Evolutionary conservation across 30 jellyfish, hydroid and myxozoan genomes (phyloP).

Genomic region (Aurelia sp.): DNA sequence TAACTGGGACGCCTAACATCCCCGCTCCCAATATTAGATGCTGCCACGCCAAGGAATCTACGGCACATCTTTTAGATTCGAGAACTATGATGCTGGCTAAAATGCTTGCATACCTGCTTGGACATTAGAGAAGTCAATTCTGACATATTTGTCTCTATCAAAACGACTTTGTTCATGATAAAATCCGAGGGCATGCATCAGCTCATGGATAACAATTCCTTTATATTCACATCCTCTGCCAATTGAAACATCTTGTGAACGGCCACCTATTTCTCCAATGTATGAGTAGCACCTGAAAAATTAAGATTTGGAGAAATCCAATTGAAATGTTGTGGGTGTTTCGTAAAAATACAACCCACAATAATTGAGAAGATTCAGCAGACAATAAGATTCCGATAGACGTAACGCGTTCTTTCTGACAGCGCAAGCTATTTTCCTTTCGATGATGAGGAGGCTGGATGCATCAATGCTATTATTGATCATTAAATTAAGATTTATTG

Average conservation of each 20-base stretch:
- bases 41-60: too few relatives aligned
- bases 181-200: slow-evolving; percentile 58
- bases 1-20: too few relatives aligned
- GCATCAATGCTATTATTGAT: too few relatives aligned
- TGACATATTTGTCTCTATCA: slow-evolving; percentile 24
- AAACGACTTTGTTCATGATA: slow-evolving; percentile 40
- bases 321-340: too few relatives aligned
- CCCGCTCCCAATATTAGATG: too few relatives aligned
- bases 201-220: slow-evolving; percentile 47
- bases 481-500: too few relatives aligned
- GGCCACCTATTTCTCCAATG: slow-evolving; percentile 27
- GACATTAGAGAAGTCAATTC: slow-evolving; percentile 15
- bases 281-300: slow-evolving; percentile 43
- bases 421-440: too few relatives aligned
- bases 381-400: too few relatives aligned
- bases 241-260: slow-evolving; percentile 11
- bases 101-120: neutral
- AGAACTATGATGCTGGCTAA: neutral
- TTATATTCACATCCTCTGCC: slow-evolving; percentile 42
- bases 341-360: too few relatives aligned
- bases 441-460: too few relatives aligned
- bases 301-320: neutral
- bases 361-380: too few relatives aligned
- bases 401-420: too few relatives aligned
- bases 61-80: neutral